A percentile compares a stretch with the other conserved stretches of the same genome.
phyloP scores from a whole-genome alignment of 2,888 invertebrate species.

The Acheta domesticus region DNA sequence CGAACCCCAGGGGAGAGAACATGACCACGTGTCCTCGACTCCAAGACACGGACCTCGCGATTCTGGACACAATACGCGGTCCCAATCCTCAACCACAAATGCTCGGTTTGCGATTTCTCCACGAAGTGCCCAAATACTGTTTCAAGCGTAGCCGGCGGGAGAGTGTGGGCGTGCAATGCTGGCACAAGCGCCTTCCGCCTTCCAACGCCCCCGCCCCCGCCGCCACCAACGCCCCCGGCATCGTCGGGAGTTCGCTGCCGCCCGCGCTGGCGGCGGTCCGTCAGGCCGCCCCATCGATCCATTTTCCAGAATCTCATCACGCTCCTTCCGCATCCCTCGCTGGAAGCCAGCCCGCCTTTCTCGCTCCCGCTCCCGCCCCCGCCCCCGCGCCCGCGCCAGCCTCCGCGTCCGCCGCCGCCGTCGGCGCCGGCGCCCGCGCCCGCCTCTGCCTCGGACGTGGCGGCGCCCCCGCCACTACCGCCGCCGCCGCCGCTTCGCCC shows the following conservation, averaged over 20 bases:
- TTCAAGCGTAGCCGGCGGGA: no score
- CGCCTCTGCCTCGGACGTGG: neutral
- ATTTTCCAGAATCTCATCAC: neutral
- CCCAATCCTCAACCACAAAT: no score
- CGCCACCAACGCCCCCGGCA: neutral
- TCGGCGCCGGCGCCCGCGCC: neutral
- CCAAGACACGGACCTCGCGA: no score
- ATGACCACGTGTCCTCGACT: no score
- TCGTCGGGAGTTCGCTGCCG: neutral
- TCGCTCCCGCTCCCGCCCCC: neutral
- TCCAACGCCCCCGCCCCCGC: neutral
- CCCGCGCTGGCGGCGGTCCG: neutral
- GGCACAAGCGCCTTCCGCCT: neutral
- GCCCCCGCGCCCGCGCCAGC: neutral
- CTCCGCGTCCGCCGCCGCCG: neutral
- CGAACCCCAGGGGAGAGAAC: no score
- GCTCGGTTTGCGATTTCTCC: no score
- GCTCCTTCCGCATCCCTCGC: constrained; percentile 5
- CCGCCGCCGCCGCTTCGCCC: neutral
- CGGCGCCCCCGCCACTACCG: neutral
- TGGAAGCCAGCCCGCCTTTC: neutral
- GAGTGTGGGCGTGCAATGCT: neutral
- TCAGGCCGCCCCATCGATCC: constrained; percentile 18
- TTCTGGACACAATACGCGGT: no score
- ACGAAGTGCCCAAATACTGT: no score